Evolutionary conservation across 2,113 vertebrate genomes (phyloP).

Genomic region (Synchiropus splendidus): DNA sequence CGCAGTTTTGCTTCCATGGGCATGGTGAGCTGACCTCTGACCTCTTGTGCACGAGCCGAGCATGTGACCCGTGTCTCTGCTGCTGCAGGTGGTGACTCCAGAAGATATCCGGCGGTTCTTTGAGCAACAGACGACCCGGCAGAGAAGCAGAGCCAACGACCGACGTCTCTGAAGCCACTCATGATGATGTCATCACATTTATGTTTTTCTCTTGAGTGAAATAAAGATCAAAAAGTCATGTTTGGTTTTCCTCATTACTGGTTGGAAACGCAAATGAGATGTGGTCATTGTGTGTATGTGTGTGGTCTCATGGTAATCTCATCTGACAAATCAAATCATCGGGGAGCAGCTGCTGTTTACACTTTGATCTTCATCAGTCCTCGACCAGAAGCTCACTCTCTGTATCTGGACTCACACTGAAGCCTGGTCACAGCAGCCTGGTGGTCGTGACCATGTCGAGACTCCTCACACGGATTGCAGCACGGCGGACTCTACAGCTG

Average conservation of each 20-base stretch:
- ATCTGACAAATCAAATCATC: too few relatives aligned
- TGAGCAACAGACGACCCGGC: conserved; percentile 86
- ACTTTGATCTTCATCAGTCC: too few relatives aligned
- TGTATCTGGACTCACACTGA: neutral
- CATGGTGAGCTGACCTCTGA: conserved; percentile 67
- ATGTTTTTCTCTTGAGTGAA: conserved; percentile 2
- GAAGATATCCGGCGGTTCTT: conserved; percentile 96
- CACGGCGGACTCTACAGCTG: too few relatives aligned
- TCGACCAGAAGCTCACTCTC: too few relatives aligned
- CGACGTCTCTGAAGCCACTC: conserved; percentile 17
- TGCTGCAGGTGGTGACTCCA: conserved; percentile 83
- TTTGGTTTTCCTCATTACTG: conserved; percentile 22
- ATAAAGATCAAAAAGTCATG: conserved; percentile 5
- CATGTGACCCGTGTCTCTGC: neutral
- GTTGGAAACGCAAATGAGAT: neutral
- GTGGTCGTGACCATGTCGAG: conserved; percentile 2
- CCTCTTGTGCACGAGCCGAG: neutral
- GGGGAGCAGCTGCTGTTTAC: too few relatives aligned
- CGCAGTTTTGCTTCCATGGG: conserved; percentile 91
- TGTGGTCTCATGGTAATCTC: neutral
- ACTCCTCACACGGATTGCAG: conserved; percentile 12
- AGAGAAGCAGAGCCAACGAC: conserved; percentile 67
- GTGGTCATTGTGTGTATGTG: neutral
- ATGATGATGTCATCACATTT: neutral
- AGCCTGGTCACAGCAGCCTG: neutral